Base-by-base conservation (phyloP, 2,888 invertebrate species). In the Scelioninae gen. 2 region DNA sequence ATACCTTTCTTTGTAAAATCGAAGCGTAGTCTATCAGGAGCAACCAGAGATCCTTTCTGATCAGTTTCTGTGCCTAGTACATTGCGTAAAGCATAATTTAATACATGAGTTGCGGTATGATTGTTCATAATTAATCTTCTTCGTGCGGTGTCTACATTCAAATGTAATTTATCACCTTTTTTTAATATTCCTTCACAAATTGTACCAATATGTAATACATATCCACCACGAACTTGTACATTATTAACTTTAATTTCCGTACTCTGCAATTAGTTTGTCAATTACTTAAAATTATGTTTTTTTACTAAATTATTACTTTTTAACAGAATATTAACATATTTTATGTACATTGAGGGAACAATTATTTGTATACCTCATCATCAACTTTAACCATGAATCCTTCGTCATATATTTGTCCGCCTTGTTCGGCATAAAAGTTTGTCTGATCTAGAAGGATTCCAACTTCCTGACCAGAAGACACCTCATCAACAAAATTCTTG, bases 351-450 rank as follows among this genome's bases (percentile, higher is more conserved):
- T 35, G 3, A 35, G 11, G 9, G 9, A 11, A 48, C 15, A 28
- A 43, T 33, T 50, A 52, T 76, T 74, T n/a, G n/a, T n/a, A 76
- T 78, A 89, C 90, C 84, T 96, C 96, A 85, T 96, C 95, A 65
- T 89, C 90, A 4, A 89, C 85, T 88, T 96, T 96, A 0, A 92
- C 92, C 85, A 97, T 89, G 79, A 93, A 96, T 16, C 99, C 99
- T 83, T 95, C 95, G 85, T 99, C 99, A 85, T 91, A 97, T 81
- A 96, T 97, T 88, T 99, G 99, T 10, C 99, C 99, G 74, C 99
- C 99, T 87, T 98, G 96, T 87, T 99, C 99, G 0, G 99, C 98
- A 87, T 99, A 99, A 87, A 99, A 99, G 86, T 90, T 94, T 0
- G 98, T 99, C 81, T 89, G 90, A 85, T 99, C 96, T 70, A 99